Evolutionary conservation across 2,797 vertebrate species (phyloP), one percentile per base, ranked within the genome.

Genomic region (Ibycter americanus): DNA sequence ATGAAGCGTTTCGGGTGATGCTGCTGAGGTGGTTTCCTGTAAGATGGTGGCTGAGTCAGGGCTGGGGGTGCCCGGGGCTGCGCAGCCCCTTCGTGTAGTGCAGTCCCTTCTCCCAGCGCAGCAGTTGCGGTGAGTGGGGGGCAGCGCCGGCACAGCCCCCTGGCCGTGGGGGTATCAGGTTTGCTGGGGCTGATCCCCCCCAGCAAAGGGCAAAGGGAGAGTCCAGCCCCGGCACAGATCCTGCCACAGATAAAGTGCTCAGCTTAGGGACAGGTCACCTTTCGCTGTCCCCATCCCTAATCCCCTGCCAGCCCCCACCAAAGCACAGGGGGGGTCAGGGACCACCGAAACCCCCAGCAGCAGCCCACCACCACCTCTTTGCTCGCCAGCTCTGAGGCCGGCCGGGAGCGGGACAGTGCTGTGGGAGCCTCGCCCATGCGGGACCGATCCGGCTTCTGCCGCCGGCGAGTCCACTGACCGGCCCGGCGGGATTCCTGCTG

Each of bases 401-500:
- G 22, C 31, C 1, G 3, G 56, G 58, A 51, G 32, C 7, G 2
- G 51, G 83, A 14, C 5, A 4, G 27, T 3, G 83, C 32, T 38
- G 65, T 2, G 6, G 74, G 29, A 76, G 32, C 16, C 83, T 74
- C 32, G 25, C 63, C 63, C 3, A 23, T 1, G 21, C 8, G 4
- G 58, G 73, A 72, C 4, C 3, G 12, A 55, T 47, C 70, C 14
- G 4, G 54, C 47, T 82, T n/a, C 19, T 15, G 86, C 86, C 16
- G 42, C 72, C 20, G 12, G 36, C 36, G 36, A 73, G 55, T 40
- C 96, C 89, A 86, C 96, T 94, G 96, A 96, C 96, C 90, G 80
- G 96, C 93, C 92, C 3, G 54, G 92, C 70, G 6, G 88, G 95
- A 95, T 93, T 93, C 96, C 86, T 93, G 82, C 68, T 1, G 68